Evolutionary conservation across 2,797 vertebrate genomes (phyloP).

Genomic region (Pangasius larnaudii): DNA sequence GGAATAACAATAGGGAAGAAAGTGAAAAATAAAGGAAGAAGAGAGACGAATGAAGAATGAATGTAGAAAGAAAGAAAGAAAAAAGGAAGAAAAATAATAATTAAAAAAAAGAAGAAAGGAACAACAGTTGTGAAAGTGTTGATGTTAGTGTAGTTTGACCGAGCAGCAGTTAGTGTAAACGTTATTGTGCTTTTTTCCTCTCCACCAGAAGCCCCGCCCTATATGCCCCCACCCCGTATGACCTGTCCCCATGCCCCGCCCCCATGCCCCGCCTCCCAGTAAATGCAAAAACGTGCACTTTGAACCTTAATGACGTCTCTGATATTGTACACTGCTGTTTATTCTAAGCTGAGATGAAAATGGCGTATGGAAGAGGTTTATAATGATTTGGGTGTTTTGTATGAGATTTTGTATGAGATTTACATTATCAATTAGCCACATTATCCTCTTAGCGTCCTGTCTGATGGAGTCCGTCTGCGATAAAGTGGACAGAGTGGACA

Average conservation of each 20-base stretch:
- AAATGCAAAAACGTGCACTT: background rate
- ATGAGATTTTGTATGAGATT: background rate
- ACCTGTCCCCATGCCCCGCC: background rate
- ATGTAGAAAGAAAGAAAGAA: background rate
- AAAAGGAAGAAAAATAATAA: background rate
- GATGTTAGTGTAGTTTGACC: background rate
- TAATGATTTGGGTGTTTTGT: background rate
- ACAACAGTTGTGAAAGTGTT: background rate
- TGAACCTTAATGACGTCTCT: background rate
- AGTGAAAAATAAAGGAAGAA: background rate
- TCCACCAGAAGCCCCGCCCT: background rate
- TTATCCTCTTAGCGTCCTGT: background rate
- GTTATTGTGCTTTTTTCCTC: background rate
- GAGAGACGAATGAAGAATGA: background rate
- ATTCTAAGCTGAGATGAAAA: background rate
- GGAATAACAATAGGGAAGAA: background rate
- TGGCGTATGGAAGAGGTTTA: background rate
- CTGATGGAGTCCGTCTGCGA: background rate
- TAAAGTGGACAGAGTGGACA: background rate
- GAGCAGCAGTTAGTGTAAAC: background rate
- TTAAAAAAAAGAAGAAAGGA: background rate
- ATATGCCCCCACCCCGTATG: background rate
- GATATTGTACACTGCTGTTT: background rate
- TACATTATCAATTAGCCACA: background rate
- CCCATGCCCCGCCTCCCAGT: background rate